Percentiles rank a stretch among this genome's conserved stretches.
phyloP scores from a whole-genome alignment of 2,888 invertebrate genomes.

The Yponomeuta plumbellus region DNA sequence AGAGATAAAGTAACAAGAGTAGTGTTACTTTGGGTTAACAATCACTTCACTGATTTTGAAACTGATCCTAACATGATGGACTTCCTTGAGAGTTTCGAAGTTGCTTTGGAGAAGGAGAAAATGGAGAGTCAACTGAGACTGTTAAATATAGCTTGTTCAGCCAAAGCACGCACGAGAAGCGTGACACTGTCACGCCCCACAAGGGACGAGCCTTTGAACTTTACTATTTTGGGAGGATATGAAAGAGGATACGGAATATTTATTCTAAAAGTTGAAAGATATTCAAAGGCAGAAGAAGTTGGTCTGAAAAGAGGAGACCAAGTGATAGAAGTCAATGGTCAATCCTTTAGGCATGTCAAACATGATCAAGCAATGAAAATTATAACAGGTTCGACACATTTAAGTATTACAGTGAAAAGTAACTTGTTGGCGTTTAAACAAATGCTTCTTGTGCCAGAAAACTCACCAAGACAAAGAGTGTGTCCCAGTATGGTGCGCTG shows the following conservation, averaged over 20 bases:
- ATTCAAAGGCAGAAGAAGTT: conserved; percentile 95
- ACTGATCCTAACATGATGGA: conserved; percentile 97
- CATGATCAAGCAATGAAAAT: conserved; percentile 95
- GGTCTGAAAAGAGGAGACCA: conserved; percentile 98
- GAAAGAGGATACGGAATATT: conserved; percentile 96
- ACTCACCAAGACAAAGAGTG: conserved; percentile 85
- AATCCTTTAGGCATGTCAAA: conserved; percentile 95
- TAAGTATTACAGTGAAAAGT: conserved; percentile 97
- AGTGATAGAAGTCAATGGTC: conserved; percentile 98
- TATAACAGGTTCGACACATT: conserved; percentile 93
- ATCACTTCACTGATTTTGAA: conserved; percentile 98
- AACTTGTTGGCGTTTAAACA: conserved; percentile 92
- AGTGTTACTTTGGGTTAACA: conserved; percentile 98
- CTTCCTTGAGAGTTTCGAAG: conserved; percentile 94
- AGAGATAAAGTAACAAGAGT: conserved; percentile 95
- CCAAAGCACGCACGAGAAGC: conserved; percentile 94
- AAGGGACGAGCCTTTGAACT: conserved; percentile 94
- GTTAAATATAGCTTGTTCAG: conserved; percentile 97
- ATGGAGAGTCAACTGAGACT: conserved; percentile 89
- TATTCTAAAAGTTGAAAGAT: conserved; percentile 94
- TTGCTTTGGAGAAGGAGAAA: conserved; percentile 87
- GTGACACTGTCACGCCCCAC: conserved; percentile 94
- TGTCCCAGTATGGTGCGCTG: conserved; percentile 81
- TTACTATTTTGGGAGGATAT: conserved; percentile 95
- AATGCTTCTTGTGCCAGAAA: conserved; percentile 83